Percentiles rank a stretch among this genome's conserved stretches.
Conservation (phyloP, 2,888 invertebrate species). For the Drosophila phalerata region DNA sequence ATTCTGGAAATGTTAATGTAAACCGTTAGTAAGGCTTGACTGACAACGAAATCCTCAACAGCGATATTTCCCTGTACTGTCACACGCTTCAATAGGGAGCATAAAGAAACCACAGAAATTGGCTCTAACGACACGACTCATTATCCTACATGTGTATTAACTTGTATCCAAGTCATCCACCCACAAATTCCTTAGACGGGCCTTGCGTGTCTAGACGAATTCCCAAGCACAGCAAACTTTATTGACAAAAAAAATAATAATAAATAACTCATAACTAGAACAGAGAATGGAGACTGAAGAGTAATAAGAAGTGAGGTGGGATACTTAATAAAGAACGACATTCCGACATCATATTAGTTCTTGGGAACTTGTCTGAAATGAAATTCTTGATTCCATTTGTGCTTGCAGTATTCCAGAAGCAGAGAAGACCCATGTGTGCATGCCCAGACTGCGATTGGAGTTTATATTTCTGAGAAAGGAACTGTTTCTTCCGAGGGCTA, state of each 20-base stretch:
- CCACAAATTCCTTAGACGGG: conserved; percentile 39
- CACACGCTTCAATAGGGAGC: conserved; percentile 5
- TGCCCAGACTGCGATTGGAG: conserved; percentile 88
- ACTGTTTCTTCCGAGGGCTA: conserved; percentile 89
- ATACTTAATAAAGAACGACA: conserved; percentile 29
- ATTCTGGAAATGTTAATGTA: background rate
- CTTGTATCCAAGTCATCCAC: conserved; percentile 39
- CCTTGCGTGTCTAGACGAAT: conserved; percentile 64
- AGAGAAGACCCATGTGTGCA: conserved; percentile 86
- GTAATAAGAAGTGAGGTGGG: background rate
- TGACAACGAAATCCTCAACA: background rate
- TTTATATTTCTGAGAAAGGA: conserved; percentile 92
- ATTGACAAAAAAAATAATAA: conserved; percentile 52
- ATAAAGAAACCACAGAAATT: conserved; percentile 73
- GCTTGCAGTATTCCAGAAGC: conserved; percentile 75
- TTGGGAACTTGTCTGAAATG: conserved; percentile 2
- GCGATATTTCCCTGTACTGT: conserved; percentile 34
- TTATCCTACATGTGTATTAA: conserved; percentile 64
- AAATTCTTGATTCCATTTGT: background rate
- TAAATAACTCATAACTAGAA: conserved; percentile 72
- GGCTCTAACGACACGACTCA: conserved; percentile 70
- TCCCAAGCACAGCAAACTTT: conserved; percentile 55
- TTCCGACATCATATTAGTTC: conserved; percentile 25
- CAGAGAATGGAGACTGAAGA: background rate
- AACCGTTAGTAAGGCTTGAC: too few species aligned